Evolutionary conservation across 2,797 vertebrate genomes (phyloP).

Genomic region (Adelosebastes latens): DNA sequence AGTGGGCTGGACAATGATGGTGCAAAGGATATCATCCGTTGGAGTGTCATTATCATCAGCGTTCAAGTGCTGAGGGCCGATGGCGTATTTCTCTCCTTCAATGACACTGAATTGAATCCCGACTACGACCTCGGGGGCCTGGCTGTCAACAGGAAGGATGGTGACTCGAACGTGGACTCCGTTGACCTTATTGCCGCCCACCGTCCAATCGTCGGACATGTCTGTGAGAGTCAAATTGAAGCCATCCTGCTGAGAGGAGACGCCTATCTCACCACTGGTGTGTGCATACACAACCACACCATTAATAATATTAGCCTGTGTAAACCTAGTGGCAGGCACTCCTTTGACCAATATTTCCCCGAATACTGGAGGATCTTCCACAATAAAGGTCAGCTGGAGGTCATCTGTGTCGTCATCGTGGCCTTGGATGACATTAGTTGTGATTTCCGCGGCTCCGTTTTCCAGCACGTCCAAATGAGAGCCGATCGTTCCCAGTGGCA

Average conservation of each 20-base stretch:
- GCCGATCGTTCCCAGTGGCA: conserved; percentile 88
- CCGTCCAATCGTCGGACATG: conserved; percentile 90
- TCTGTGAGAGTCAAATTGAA: conserved; percentile 94
- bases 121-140: conserved; percentile 88
- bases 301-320: conserved; percentile 91
- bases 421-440: conserved; percentile 89
- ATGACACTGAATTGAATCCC: conserved; percentile 85
- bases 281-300: conserved; percentile 91
- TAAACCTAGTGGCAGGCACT: conserved; percentile 86
- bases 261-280: conserved; percentile 91
- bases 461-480: conserved; percentile 92
- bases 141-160: conserved; percentile 93
- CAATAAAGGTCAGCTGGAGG: conserved; percentile 90
- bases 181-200: conserved; percentile 86
- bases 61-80: conserved; percentile 84
- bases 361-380: conserved; percentile 86
- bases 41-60: conserved; percentile 90
- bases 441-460: conserved; percentile 92
- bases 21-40: conserved; percentile 92
- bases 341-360: conserved; percentile 91
- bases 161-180: conserved; percentile 89
- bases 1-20: conserved; percentile 89
- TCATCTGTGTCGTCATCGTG: conserved; percentile 88
- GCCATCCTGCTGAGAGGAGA: conserved; percentile 84
- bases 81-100: conserved; percentile 88